These are phyloP conservation scores for Sebastes miniatus DNA, from an alignment of 2,797 vertebrate genomes.

Conservation along the genomic window DNA sequence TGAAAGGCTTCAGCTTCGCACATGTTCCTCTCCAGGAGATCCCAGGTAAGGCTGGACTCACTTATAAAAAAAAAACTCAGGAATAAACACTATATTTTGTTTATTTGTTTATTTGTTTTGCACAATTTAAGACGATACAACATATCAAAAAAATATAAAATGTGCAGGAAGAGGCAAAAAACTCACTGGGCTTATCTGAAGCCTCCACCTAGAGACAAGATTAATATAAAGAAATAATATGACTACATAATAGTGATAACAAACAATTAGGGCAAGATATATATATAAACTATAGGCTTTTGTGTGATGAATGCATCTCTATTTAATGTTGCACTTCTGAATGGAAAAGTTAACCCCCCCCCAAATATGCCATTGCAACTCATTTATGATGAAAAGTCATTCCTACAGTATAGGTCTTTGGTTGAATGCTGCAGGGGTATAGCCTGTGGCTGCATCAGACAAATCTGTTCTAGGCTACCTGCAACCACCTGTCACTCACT, in stretches of 20 bases:
- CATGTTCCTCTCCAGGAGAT: conserved; percentile 90
- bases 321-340: background rate
- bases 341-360: background rate
- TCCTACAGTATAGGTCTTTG: background rate
- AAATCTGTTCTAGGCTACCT: background rate
- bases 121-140: too few relatives aligned
- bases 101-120: too few relatives aligned
- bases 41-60: conserved; percentile 84
- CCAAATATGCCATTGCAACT: background rate
- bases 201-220: too few relatives aligned
- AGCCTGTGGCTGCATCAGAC: background rate
- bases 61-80: background rate
- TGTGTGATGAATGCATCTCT: background rate
- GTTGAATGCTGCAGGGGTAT: background rate
- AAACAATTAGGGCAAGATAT: too few relatives aligned
- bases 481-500: conserved; percentile 63
- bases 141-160: too few relatives aligned
- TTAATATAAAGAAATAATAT: too few relatives aligned
- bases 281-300: too few relatives aligned
- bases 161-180: too few relatives aligned
- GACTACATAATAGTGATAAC: too few relatives aligned
- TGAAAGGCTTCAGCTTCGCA: conserved; percentile 88
- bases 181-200: too few relatives aligned
- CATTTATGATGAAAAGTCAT: conserved; percentile 2
- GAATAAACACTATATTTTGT: background rate